Percentiles rank a stretch among this genome's conserved stretches.
Conservation (phyloP, 2,113 vertebrate genomes). For the Anolis carolinensis region DNA sequence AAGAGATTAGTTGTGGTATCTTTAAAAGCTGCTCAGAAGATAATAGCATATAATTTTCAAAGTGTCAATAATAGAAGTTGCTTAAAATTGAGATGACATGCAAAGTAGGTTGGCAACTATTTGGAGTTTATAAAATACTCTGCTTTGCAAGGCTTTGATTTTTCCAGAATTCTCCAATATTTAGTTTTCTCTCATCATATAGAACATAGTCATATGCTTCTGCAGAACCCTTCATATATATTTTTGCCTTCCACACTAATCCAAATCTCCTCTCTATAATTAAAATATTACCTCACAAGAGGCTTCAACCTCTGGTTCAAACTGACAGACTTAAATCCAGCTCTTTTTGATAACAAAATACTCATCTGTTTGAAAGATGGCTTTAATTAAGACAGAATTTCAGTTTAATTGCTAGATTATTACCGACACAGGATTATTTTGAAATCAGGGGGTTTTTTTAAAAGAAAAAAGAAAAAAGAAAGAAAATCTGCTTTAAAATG, state of each 20-base stretch:
- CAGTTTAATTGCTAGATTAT: slow-evolving; percentile 67
- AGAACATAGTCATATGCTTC: slow-evolving; percentile 53
- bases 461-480: no score
- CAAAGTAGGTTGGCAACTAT: slow-evolving; percentile 20
- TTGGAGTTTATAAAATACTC: slow-evolving; percentile 16
- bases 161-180: slow-evolving; percentile 31
- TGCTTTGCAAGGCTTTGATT: slow-evolving; percentile 25
- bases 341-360: slow-evolving; percentile 59
- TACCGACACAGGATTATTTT: slow-evolving; percentile 39
- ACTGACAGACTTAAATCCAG: slow-evolving; percentile 56
- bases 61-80: slow-evolving; percentile 35
- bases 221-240: slow-evolving; percentile 51
- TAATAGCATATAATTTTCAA: not conserved
- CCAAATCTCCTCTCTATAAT: slow-evolving; percentile 65
- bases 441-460: not conserved
- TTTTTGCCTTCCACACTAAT: slow-evolving; percentile 51
- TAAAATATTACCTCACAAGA: slow-evolving; percentile 54
- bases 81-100: slow-evolving; percentile 42
- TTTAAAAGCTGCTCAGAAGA: slow-evolving; percentile 16
- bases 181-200: slow-evolving; percentile 60
- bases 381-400: slow-evolving; percentile 66
- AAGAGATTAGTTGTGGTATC: not conserved
- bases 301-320: slow-evolving; percentile 36
- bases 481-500: slow-evolving; percentile 20
- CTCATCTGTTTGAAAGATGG: slow-evolving; percentile 61